Evolutionary conservation across 2,888 invertebrate genomes (phyloP).

Genomic region (Palloptera scutellata): DNA sequence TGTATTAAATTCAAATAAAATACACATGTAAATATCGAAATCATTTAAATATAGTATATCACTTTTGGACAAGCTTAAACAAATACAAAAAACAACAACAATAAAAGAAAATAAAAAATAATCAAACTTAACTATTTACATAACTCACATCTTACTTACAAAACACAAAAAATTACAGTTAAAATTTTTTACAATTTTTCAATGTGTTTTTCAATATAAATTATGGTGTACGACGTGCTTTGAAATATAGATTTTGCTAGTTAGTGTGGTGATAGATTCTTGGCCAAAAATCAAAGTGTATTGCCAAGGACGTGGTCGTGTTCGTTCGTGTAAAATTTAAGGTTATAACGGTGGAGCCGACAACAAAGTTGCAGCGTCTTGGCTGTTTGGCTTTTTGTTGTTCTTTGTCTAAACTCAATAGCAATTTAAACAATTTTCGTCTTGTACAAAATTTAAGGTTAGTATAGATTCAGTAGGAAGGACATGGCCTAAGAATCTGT

Average conservation of each 20-base stretch:
- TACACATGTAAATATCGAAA: too few relatives aligned
- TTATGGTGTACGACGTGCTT: conserved; percentile 11
- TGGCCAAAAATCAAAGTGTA: conserved; percentile 38
- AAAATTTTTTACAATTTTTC: too few relatives aligned
- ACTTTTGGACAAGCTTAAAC: too few relatives aligned
- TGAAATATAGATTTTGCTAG: conserved; percentile 1
- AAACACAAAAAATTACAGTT: too few relatives aligned
- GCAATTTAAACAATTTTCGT: conserved; percentile 54
- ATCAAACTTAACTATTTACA: too few relatives aligned
- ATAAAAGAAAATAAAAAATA: too few relatives aligned
- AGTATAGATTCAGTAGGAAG: conserved; percentile 39
- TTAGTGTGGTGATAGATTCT: conserved; percentile 16
- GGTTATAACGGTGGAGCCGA: conserved; percentile 47
- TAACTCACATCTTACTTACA: too few relatives aligned
- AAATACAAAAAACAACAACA: too few relatives aligned
- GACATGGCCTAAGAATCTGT: neutral
- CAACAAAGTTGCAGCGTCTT: conserved; percentile 53
- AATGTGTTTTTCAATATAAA: too few relatives aligned
- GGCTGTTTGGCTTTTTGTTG: conserved; percentile 58
- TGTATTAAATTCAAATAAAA: neutral
- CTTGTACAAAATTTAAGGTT: conserved; percentile 61
- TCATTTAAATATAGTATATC: too few relatives aligned
- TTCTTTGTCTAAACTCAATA: conserved; percentile 51
- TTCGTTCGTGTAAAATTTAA: conserved; percentile 19
- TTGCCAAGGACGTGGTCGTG: conserved; percentile 41